Percentiles rank a stretch among this genome's conserved stretches.
Evolutionary conservation across 2,113 vertebrate species (phyloP).

Genomic region (Oryzias curvinotus): DNA sequence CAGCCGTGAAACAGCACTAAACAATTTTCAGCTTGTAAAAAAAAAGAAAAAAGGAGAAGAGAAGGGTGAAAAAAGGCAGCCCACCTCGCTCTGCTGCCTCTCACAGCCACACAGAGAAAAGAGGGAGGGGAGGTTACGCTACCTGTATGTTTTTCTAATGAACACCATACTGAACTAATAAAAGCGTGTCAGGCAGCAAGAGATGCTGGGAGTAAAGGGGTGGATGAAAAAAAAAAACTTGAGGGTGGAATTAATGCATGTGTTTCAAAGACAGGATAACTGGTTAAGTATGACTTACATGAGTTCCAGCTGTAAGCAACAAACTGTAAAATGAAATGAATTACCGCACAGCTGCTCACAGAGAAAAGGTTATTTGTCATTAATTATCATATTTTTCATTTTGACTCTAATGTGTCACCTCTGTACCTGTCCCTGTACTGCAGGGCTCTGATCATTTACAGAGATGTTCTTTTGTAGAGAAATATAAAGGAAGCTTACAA

Average conservation of each 20-base stretch:
- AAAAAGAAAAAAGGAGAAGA: slow-evolving; percentile 31
- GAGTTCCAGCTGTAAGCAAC: slow-evolving; percentile 17
- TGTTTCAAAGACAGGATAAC: slow-evolving; percentile 38
- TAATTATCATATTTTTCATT: slow-evolving; percentile 41
- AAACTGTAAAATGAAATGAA: slow-evolving; percentile 10
- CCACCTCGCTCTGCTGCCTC: slow-evolving; percentile 57
- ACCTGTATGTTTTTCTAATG: slow-evolving; percentile 70
- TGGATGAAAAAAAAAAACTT: slow-evolving; percentile 30
- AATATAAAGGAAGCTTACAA: too few species aligned
- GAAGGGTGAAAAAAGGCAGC: slow-evolving; percentile 18
- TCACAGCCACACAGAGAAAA: slow-evolving; percentile 49
- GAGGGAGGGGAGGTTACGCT: slow-evolving; percentile 56
- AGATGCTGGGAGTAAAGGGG: slow-evolving; percentile 38
- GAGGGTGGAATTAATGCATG: slow-evolving; percentile 32
- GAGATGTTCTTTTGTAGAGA: too few species aligned
- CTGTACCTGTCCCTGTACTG: too few species aligned
- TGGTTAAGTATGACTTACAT: slow-evolving; percentile 30
- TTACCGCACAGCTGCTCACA: neutral
- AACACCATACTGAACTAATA: slow-evolving; percentile 64
- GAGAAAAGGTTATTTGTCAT: slow-evolving; percentile 12
- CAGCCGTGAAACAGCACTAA: slow-evolving; percentile 86
- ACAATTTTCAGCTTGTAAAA: slow-evolving; percentile 76
- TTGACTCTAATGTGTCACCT: slow-evolving; percentile 30
- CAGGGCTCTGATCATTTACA: too few species aligned
- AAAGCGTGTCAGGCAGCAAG: slow-evolving; percentile 54